A percentile compares a stretch with the other conserved stretches of the same genome.
Conservation (phyloP, 2,113 vertebrate species). For the Bubalus kerabau region DNA sequence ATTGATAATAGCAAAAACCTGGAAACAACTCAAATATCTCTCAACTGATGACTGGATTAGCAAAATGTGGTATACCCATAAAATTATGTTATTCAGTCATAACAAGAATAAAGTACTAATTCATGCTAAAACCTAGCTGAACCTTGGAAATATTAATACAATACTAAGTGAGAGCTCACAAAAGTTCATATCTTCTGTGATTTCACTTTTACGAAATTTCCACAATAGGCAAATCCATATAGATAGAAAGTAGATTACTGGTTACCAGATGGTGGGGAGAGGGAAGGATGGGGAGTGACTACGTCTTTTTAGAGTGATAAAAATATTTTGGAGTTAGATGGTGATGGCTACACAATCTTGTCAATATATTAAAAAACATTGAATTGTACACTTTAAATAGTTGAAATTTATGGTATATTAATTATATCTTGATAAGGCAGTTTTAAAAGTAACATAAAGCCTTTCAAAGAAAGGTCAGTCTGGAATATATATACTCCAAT, state of each 20-base stretch:
- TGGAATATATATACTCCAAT: neutral
- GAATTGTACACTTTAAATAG: neutral
- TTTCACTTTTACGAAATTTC: neutral
- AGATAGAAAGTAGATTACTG: neutral
- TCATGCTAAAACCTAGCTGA: neutral
- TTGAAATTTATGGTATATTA: neutral
- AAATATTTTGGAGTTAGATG: neutral
- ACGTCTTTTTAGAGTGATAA: neutral
- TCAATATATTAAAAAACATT: neutral
- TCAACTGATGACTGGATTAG: too few relatives aligned
- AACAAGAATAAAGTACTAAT: neutral
- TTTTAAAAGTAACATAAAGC: conserved; percentile 9
- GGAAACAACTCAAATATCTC: too few relatives aligned
- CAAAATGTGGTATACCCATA: neutral
- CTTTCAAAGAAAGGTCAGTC: conserved; percentile 22
- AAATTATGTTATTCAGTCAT: neutral
- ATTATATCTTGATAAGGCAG: neutral
- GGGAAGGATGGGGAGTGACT: neutral
- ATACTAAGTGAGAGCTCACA: neutral
- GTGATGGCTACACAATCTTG: neutral
- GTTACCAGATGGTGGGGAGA: neutral
- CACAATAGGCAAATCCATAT: neutral
- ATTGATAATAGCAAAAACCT: too few relatives aligned
- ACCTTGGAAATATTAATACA: neutral
- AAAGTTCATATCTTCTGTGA: neutral